Evolutionary conservation across 1,140 invertebrate genomes (phyloP).

Genomic region (silkworm (Bombyx mori)): DNA sequence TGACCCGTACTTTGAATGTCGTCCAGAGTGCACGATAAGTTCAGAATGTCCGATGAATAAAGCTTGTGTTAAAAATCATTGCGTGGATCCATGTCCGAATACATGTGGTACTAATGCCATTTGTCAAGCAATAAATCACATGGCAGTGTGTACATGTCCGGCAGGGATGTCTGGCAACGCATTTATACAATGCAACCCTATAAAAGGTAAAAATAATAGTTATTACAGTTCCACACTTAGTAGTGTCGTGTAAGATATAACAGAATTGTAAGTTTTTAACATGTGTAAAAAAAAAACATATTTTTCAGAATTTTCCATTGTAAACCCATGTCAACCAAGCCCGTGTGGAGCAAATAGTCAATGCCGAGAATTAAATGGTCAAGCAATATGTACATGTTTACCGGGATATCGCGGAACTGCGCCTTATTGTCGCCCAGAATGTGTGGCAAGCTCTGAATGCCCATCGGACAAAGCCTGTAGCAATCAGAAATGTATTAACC

Average conservation of each 20-base stretch:
- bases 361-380: constrained; percentile 74
- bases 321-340: constrained; percentile 72
- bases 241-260: constrained; percentile 8
- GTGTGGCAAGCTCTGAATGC: constrained; percentile 74
- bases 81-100: constrained; percentile 79
- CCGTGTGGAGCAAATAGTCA: constrained; percentile 76
- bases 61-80: constrained; percentile 80
- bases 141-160: constrained; percentile 81
- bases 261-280: background rate
- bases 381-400: constrained; percentile 75
- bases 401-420: constrained; percentile 75
- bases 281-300: constrained; percentile 3
- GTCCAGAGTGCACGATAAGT: constrained; percentile 81
- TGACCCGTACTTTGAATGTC: constrained; percentile 78
- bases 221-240: constrained; percentile 1
- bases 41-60: constrained; percentile 80
- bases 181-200: constrained; percentile 75
- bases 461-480: constrained; percentile 72
- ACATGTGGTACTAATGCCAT: constrained; percentile 80
- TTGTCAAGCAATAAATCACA: constrained; percentile 82
- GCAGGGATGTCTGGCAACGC: constrained; percentile 79
- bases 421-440: constrained; percentile 75
- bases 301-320: constrained; percentile 40
- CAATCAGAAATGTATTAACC: constrained; percentile 76
- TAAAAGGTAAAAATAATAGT: constrained; percentile 66